Evolutionary conservation across 2,113 vertebrate genomes (phyloP), one percentile per base, ranked within the genome.

Genomic region (Onychostoma macrolepis): DNA sequence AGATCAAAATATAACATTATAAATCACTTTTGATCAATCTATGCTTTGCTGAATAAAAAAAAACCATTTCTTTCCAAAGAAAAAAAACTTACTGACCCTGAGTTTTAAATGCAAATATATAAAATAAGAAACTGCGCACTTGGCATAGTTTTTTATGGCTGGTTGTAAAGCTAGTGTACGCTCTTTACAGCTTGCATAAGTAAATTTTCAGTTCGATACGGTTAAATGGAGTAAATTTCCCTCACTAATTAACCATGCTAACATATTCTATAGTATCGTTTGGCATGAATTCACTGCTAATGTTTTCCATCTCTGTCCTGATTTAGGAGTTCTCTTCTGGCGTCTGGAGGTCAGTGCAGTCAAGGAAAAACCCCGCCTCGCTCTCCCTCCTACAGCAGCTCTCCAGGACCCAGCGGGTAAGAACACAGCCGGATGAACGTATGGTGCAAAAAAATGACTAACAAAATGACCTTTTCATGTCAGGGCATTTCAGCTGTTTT

Each of bases 321-420:
- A 11, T 84, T 80, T 84, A 95, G 94, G 87, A 99, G 97, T 77
- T 99, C 97, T 7, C 92, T 99, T 86, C 94, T 97, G 87, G 95
- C 95, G 56, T 99, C 97, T 79, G 95, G 95, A 81, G 96, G 96
- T 80, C 93, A 97, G 91, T 97, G 96, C 87, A 97, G 95, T 90
- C 97, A 94, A 41, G 96, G 93, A 88, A 97, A 95, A 91, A 96
- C 96, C 1, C 96, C 96, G 0, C 97, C 98, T 24, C 97, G 96
- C 30, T 99, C 97, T 0, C 96, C 97, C 0, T 95, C 97, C 0
- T 96, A 95, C 91, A 97, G 96, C 86, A 93, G 95, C 30, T 97
- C 97, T 56, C 96, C 96, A 0, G 96, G 96, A 92, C 95, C 96
- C 0, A 95, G 96, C 30, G 95, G 97, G 98, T 99, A 95, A 94